A percentile compares a stretch with the other conserved stretches of the same genome.
Conservation (phyloP, 2,888 invertebrate species). For the Dermolepida albohirtum region DNA sequence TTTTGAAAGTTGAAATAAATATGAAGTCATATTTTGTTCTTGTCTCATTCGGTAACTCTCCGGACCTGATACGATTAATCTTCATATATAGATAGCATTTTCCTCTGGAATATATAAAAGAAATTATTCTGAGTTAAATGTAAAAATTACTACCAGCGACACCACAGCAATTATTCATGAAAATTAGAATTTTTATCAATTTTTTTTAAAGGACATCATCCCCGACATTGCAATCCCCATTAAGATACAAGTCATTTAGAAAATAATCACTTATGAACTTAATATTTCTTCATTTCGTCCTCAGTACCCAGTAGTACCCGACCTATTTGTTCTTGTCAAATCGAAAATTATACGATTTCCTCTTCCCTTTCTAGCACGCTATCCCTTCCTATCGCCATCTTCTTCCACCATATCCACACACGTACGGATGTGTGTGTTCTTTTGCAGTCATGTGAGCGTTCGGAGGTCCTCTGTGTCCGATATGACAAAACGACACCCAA, state of each 20-base stretch:
- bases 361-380: slow-evolving; percentile 9
- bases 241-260: slow-evolving; percentile 15
- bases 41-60: too few species aligned
- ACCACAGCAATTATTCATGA: too few species aligned
- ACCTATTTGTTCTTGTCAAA: slow-evolving; percentile 32
- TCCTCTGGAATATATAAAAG: too few species aligned
- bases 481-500: slow-evolving; percentile 35
- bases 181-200: too few species aligned
- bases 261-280: slow-evolving; percentile 32
- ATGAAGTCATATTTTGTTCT: too few species aligned
- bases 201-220: too few species aligned
- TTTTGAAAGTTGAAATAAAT: too few species aligned
- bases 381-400: neutral
- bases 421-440: neutral
- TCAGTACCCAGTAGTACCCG: slow-evolving; percentile 1
- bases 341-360: slow-evolving; percentile 23
- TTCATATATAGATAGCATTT: too few species aligned
- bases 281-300: slow-evolving; percentile 23
- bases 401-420: neutral
- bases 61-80: too few species aligned
- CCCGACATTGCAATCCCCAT: too few species aligned
- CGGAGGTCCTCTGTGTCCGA: slow-evolving; percentile 31
- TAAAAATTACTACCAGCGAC: too few species aligned
- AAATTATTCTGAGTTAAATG: too few species aligned
- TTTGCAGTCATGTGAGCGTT: slow-evolving; percentile 5